Conservation (phyloP, 2,113 vertebrate species). For the Sorex araneus region DNA sequence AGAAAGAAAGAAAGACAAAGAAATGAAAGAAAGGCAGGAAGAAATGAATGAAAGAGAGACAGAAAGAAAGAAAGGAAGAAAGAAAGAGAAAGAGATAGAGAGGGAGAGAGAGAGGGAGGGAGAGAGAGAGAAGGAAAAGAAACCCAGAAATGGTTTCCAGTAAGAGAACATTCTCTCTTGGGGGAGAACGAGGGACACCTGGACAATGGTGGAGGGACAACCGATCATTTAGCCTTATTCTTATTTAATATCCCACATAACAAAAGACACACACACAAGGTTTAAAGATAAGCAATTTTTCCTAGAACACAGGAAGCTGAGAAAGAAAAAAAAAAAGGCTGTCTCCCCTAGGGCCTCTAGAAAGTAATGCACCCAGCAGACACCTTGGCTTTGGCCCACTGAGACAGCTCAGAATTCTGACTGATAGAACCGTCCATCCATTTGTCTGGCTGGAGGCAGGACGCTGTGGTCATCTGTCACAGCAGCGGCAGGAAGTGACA, state of each 20-base stretch:
- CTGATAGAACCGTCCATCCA: neutral
- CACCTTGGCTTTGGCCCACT: too few relatives aligned
- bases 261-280: slow-evolving; percentile 17
- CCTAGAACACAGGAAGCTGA: neutral
- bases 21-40: too few relatives aligned
- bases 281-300: slow-evolving; percentile 33
- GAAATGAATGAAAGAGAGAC: too few relatives aligned
- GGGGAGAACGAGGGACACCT: too few relatives aligned
- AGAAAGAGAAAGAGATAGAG: neutral
- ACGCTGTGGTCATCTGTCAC: neutral
- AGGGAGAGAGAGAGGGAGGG: too few relatives aligned
- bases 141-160: too few relatives aligned
- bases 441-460: neutral
- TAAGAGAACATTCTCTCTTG: too few relatives aligned
- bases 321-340: neutral
- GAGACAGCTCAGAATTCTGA: neutral
- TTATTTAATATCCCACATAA: slow-evolving; percentile 31
- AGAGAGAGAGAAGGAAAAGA: too few relatives aligned
- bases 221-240: neutral
- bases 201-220: neutral
- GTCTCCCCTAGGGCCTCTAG: neutral
- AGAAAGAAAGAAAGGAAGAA: too few relatives aligned
- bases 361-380: neutral
- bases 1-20: neutral
- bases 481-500: neutral